Evolutionary conservation across 2,797 vertebrate species (phyloP).

Genomic region (Helarctos malayanus): DNA sequence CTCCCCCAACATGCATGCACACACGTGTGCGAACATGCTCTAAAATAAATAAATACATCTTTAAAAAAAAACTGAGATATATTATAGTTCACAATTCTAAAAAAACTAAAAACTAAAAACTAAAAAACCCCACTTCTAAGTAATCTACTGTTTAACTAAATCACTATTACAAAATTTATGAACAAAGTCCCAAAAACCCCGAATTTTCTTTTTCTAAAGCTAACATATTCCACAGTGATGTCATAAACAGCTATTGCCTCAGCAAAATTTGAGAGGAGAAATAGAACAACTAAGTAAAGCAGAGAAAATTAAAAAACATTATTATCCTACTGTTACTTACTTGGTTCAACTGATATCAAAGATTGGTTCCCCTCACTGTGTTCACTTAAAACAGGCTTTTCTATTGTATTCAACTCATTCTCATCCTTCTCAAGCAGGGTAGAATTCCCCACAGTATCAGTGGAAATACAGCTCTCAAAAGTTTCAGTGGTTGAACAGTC

Average conservation of each 20-base stretch:
- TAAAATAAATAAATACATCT: neutral
- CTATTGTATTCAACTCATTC: slow-evolving; percentile 61
- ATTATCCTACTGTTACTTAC: slow-evolving; percentile 86
- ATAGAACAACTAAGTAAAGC: neutral
- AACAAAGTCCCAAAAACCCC: neutral
- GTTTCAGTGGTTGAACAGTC: slow-evolving; percentile 60
- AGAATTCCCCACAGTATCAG: slow-evolving; percentile 54
- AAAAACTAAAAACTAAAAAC: neutral
- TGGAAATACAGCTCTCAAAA: slow-evolving; percentile 64
- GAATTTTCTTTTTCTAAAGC: slow-evolving; percentile 35
- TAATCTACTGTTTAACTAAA: slow-evolving; percentile 21
- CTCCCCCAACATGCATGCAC: neutral
- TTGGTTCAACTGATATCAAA: slow-evolving; percentile 88
- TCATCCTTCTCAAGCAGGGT: neutral
- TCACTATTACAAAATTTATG: slow-evolving; percentile 34
- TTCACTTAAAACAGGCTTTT: slow-evolving; percentile 73
- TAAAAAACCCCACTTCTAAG: slow-evolving; percentile 16
- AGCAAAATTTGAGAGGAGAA: neutral
- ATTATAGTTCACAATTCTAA: neutral
- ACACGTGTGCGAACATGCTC: neutral
- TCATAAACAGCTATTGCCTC: neutral
- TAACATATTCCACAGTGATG: slow-evolving; percentile 26
- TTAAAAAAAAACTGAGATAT: neutral
- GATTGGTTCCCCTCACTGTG: slow-evolving; percentile 83
- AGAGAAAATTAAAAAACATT: slow-evolving; percentile 43